Base-by-base conservation (phyloP, 1,140 invertebrate species). In the Dermatophagoides farinae region DNA sequence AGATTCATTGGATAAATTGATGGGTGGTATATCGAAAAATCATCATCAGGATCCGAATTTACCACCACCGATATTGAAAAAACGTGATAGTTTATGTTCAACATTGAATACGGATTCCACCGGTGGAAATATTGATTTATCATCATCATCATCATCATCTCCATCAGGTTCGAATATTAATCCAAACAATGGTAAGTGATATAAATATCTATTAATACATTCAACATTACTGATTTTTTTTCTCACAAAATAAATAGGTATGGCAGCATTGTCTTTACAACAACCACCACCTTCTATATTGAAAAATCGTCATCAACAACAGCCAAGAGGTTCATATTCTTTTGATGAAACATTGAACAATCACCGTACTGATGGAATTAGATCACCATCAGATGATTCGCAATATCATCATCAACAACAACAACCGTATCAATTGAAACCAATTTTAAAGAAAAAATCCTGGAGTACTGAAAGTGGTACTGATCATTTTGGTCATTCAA, bases 61-160 rank as follows among this genome's bases (percentile, higher is more conserved):
- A 49, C 44, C 44, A 11, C 58, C 58, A 49, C 44, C 58, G 14
- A 60, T 60, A 25, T 44, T 60, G 2, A 60, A 60, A 52, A 60
- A 60, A 31, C 43, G 46, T 37, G 58, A 60, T 23, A 60, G 58
- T 23, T 60, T 60, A 6, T 18, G 20, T 41, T n/a, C 16, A 4
- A 8, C 31, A 31, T 31, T 31, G 8, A 31, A 31, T 31, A 31
- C 8, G 2, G 31, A 31, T n/a, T 12, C 12, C 43, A 44, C 12
- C 43, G n/a, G 43, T 23, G 22, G 46, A 4, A 47, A 23, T 23
- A 31, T 31, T 31, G n/a, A 8, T 25, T 43, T 11, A 43, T 16
- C 12, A 18, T 43, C 4, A 43, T 16, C n/a, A n/a, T 43, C 41
- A 5, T 18, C 41, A 16, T 18, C 12, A 43, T 43, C n/a, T 5